These are phyloP conservation scores for Podotricha telesiphe DNA, from an alignment of 2,888 invertebrate genomes.

Conservation along the genomic window DNA sequence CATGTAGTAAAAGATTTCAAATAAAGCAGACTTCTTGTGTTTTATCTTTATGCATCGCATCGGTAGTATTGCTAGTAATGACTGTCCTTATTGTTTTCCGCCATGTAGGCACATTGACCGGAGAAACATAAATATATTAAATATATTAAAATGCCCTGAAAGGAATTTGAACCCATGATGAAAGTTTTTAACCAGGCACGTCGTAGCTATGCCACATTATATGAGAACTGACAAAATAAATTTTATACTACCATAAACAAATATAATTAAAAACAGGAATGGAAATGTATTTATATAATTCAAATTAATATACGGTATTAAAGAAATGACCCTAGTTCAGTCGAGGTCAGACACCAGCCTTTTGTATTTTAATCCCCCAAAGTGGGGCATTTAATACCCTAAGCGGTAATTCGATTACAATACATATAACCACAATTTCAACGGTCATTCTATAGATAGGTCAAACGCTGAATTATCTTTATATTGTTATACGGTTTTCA, in stretches of 20 bases:
- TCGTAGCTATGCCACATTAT: no score
- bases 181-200: no score
- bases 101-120: no score
- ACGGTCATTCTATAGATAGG: slow-evolving; percentile 13
- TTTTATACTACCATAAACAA: neutral
- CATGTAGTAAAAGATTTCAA: neutral
- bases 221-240: neutral
- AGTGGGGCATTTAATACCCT: slow-evolving; percentile 50
- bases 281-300: slow-evolving; percentile 45
- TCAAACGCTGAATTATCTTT: slow-evolving; percentile 8
- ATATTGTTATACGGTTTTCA: neutral
- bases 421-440: slow-evolving; percentile 36
- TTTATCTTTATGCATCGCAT: neutral
- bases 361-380: slow-evolving; percentile 57
- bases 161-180: no score
- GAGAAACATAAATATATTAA: no score
- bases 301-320: slow-evolving; percentile 23
- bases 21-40: neutral
- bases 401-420: slow-evolving; percentile 50
- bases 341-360: slow-evolving; percentile 41
- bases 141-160: no score
- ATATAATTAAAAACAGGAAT: slow-evolving; percentile 18
- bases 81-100: no score
- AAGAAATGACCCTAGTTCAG: slow-evolving; percentile 27
- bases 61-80: neutral